Evolutionary conservation across 53 echinoderm and acorn worm genomes (phyloP), one percentile per base, ranked within the genome.

Genomic region (Arbacia lixula): DNA sequence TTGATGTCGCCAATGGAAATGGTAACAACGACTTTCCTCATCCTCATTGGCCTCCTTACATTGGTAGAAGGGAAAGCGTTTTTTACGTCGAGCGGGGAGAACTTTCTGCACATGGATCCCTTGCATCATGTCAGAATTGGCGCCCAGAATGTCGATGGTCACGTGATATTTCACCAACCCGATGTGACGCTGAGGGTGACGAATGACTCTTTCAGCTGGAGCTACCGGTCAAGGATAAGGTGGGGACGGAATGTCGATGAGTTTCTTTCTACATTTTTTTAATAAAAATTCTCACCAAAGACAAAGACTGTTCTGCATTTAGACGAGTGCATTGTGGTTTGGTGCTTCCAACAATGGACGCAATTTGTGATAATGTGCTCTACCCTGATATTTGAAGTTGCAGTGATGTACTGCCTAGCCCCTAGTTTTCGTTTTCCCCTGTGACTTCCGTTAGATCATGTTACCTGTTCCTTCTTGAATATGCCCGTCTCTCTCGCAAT

Each of bases 201-300:
- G 1, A 46, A 81, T 11, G 49, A 39, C 26, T 63, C 46, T 38
- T 81, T 81, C 50, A 29, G 19, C 2, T 81, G 82, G 82, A 36
- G 41, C 10, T 81, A 81, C 35, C 39, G 41, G 3, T 61, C 82
- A 1, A 81, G 43, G 30, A 64, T 63, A 42, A 81, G 82, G 82
- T 30, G 32, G 63, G 64, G 1, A 43, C 27, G 6, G 2, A 3
- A 2, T 3, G 10, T 9, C 31, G n/a, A n/a, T n/a, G n/a, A 60
- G 28, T 8, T 54, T 54, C 19, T 3, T 20, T 54, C 9, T 54
- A n/a, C n/a, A n/a, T n/a, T n/a, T n/a, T n/a, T n/a, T n/a, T n/a
- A n/a, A n/a, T n/a, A n/a, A n/a, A n/a, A n/a, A n/a, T n/a, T n/a
- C n/a, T n/a, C n/a, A n/a, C n/a, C n/a, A n/a, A n/a, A n/a, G n/a